Evolutionary conservation across 2,888 invertebrate genomes (phyloP), one percentile per base, ranked within the genome.

Genomic region (Tipula confusa): DNA sequence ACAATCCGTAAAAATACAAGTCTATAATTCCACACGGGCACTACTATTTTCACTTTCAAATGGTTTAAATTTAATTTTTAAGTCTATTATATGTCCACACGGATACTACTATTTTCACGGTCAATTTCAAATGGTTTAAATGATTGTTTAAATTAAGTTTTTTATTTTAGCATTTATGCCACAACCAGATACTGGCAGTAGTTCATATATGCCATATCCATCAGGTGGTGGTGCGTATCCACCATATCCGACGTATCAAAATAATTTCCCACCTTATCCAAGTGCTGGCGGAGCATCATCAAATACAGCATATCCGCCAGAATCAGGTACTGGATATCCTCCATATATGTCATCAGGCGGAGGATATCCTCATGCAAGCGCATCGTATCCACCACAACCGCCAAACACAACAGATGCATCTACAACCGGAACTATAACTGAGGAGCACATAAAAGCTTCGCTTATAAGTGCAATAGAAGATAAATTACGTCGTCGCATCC

Each of bases 381-480:
- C 80, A 80, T 29, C 29, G 0, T 80, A 80, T 80, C 80, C 80
- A 6, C 80, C 80, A 31, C 80, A 29, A 80, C 29, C 29, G 29
- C 15, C 80, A 6, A 29, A 4, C n/a, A 13, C 80, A 29, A 87
- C 85, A 15, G 89, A 91, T 86, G 88, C 89, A 18, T 91, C 91
- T 83, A 91, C 92, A 84, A 91, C 89, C 36, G 95, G 96, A 24
- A 97, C 97, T n/a, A 97, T 98, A 84, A 95, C 97, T 82, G 97
- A 98, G 87, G 97, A 98, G 88, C 98, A 98, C 88, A 96, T 99
- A 85, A 94, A 96, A 87, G 97, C 96, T 29, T 99, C 98, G 0
- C 91, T 99, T 28, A 90, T 98, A 18, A 97, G 98, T 84, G 99
- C 98, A 29, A 96, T 99, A 0, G 97, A 98, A 89, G 98, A 99